phyloP scores from a whole-genome alignment of 2,113 vertebrate genomes.

The Loxodonta africana region DNA sequence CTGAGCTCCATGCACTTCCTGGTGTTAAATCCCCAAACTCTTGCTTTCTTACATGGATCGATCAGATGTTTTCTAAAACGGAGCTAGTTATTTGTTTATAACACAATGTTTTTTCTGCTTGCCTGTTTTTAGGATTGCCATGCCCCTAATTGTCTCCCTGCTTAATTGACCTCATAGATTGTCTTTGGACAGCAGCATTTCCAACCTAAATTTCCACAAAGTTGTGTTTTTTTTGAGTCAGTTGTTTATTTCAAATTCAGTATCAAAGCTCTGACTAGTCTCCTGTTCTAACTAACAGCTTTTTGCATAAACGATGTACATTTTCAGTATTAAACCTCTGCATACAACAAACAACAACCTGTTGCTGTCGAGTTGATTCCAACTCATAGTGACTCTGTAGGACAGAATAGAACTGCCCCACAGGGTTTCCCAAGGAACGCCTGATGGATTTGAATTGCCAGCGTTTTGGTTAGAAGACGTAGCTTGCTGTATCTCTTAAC shows the following conservation, averaged over 20 bases:
- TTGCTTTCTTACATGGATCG: background rate
- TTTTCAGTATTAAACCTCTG: background rate
- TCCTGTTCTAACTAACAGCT: conserved; percentile 42
- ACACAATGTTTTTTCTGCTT: background rate
- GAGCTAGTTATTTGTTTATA: background rate
- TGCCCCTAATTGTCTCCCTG: background rate
- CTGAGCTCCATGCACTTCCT: background rate
- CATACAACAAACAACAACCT: background rate
- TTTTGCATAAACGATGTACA: background rate
- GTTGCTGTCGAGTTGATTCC: too few species aligned
- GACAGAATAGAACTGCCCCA: too few species aligned
- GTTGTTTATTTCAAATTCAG: background rate
- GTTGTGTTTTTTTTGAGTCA: background rate
- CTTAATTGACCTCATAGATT: background rate
- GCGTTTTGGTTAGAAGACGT: too few species aligned
- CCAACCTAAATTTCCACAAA: background rate
- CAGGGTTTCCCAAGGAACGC: too few species aligned
- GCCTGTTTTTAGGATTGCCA: background rate
- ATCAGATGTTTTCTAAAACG: background rate
- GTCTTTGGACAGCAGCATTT: background rate
- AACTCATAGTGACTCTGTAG: too few species aligned
- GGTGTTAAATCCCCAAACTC: background rate
- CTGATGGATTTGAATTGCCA: too few species aligned
- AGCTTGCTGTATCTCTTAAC: too few species aligned
- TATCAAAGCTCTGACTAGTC: background rate